Base-by-base conservation (phyloP, 2,797 vertebrate genomes). In the Danionella dracula region DNA sequence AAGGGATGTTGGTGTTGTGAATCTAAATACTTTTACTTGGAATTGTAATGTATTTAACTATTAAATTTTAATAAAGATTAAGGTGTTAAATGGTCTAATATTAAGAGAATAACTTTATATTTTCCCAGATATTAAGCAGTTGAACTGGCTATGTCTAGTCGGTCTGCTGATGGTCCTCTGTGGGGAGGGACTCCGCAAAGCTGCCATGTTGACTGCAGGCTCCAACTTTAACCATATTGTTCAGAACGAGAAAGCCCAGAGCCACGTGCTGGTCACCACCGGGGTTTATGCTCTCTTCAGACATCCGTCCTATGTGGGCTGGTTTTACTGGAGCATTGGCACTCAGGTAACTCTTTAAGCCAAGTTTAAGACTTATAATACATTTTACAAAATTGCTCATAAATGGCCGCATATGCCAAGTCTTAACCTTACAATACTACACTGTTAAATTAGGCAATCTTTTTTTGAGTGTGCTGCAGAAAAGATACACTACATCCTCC, bases 171-270 rank as follows among this genome's bases (percentile, higher is more conserved):
- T 99, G 94, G 97, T 98, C 67, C 68, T 97, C 38, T 92, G 93
- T 1, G 97, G 96, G 1, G 96, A 99, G 2, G 85, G 84, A 13
- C 86, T 99, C 70, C 84, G 97, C 35, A 99, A 99, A 73, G 88
- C 93, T 0, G 96, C 97, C 49, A 99, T 99, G 97, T 85, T 99
- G 48, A 99, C 97, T 0, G 97, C 97, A 0, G 97, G 97, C 45
- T 99, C 96, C 80, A 99, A 99, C 81, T 99, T 99, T 83, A 99
- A 98, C 85, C 97, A 99, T 55, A 96, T 99, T 0, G 97, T 99
- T 5, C 96, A 99, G 87, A 99, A 97, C 0, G 97, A 99, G 71
- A 98, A 98, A 50, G 93, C 97, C 1, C 93, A 92, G 8, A 93
- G 88, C 38, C 97, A 99, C 4, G 92, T 93, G 12, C 81, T 99